A percentile compares a stretch with the other conserved stretches of the same genome.
These are phyloP conservation scores for Carollia perspicillata DNA, from an alignment of 2,113 vertebrate genomes.

Conservation along the genomic window DNA sequence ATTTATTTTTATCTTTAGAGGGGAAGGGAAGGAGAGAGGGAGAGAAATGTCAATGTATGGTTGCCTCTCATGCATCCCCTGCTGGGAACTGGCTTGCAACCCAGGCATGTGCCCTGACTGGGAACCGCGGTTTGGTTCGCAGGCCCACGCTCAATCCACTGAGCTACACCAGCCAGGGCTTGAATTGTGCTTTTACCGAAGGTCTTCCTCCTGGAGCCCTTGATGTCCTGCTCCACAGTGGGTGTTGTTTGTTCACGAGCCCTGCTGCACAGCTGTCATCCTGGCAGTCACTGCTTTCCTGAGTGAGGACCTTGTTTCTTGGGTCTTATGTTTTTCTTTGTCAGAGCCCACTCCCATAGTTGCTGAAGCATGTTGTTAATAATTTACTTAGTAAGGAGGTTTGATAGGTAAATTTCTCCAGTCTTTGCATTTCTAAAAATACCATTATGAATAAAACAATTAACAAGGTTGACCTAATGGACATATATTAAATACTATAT, in stretches of 20 bases:
- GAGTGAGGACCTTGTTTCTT: background rate
- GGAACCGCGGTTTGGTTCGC: too few relatives aligned
- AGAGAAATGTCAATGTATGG: too few relatives aligned
- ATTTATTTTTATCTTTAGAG: too few relatives aligned
- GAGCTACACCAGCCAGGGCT: too few relatives aligned
- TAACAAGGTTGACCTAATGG: background rate
- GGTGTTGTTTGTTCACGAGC: background rate
- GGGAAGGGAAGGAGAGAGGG: too few relatives aligned
- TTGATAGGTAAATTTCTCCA: background rate
- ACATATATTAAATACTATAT: background rate
- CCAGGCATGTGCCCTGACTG: too few relatives aligned
- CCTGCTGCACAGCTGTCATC: background rate
- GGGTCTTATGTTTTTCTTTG: background rate
- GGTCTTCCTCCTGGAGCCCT: background rate
- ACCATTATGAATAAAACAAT: background rate
- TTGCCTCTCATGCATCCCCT: too few relatives aligned
- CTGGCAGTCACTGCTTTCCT: background rate
- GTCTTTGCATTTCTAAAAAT: background rate
- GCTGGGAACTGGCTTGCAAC: too few relatives aligned
- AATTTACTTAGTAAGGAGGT: background rate
- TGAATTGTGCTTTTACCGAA: background rate
- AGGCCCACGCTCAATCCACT: too few relatives aligned
- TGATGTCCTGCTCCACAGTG: background rate
- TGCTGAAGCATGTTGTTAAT: background rate
- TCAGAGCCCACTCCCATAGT: background rate